phyloP scores from a whole-genome alignment of 1,140 invertebrate genomes.

The Planococcus citri region DNA sequence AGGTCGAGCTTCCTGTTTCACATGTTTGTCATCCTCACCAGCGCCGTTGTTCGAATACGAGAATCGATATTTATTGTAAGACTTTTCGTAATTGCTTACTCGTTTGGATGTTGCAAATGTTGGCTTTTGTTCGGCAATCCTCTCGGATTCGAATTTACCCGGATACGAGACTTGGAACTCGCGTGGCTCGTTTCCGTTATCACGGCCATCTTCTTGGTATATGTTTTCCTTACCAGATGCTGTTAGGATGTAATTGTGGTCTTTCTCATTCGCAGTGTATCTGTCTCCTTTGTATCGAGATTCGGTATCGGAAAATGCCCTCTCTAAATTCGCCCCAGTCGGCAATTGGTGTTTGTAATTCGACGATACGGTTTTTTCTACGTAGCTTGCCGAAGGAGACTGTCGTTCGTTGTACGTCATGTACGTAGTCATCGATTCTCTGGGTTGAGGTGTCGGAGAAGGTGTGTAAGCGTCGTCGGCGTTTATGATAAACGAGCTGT shows the following conservation, averaged over 20 bases:
- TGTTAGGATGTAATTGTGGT: neutral
- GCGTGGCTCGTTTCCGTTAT: neutral
- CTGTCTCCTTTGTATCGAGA: neutral
- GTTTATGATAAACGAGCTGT: neutral
- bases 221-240: slow-evolving; percentile 1
- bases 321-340: neutral
- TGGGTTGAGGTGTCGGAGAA: neutral
- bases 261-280: neutral
- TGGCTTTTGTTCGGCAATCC: neutral
- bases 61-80: neutral
- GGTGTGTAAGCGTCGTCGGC: neutral
- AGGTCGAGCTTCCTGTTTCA: neutral
- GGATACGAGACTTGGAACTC: neutral
- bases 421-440: neutral
- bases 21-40: neutral
- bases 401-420: neutral
- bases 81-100: neutral
- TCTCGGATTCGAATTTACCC: neutral
- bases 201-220: neutral
- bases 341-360: neutral
- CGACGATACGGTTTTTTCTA: neutral
- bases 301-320: neutral
- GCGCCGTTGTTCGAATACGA: neutral
- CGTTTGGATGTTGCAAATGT: neutral
- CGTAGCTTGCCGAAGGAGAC: neutral